These are phyloP conservation scores for Endotricha flammealis DNA, from an alignment of 2,888 invertebrate genomes.

Conservation along the genomic window DNA sequence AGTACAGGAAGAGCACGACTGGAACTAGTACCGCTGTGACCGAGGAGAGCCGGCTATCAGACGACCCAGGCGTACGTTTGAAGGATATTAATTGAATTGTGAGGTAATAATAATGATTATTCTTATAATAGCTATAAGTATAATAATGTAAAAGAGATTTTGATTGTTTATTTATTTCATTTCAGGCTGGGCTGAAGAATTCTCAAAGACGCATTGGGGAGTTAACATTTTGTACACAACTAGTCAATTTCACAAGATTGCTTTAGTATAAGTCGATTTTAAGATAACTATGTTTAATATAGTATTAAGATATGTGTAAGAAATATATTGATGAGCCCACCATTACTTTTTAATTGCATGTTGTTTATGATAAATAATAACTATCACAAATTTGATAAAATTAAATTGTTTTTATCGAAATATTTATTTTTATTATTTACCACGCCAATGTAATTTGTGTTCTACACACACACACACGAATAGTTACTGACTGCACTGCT, in stretches of 20 bases:
- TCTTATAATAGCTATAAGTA: not conserved
- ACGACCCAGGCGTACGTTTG: conserved; percentile 53
- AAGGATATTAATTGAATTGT: conserved; percentile 48
- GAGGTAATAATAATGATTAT: not conserved
- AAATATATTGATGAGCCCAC: not conserved
- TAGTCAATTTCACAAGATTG: conserved; percentile 2
- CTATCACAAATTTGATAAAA: too few species aligned
- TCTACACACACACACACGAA: too few species aligned
- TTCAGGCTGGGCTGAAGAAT: conserved; percentile 3
- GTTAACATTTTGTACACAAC: conserved; percentile 1
- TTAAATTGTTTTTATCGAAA: too few species aligned
- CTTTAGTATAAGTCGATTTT: not conserved
- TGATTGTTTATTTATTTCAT: not conserved
- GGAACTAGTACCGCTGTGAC: conserved; percentile 59
- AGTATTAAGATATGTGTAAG: not conserved
- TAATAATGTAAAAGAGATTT: not conserved
- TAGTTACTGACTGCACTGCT: too few species aligned
- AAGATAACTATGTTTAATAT: not conserved
- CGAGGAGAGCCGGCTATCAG: conserved; percentile 58
- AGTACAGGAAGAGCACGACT: conserved; percentile 49
- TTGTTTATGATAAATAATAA: too few species aligned
- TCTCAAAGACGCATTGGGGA: not conserved
- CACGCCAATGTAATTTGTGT: too few species aligned
- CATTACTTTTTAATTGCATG: too few species aligned
- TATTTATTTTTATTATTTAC: too few species aligned